phyloP scores from a whole-genome alignment of 1,140 invertebrate species.

The Drosophila willistoni region DNA sequence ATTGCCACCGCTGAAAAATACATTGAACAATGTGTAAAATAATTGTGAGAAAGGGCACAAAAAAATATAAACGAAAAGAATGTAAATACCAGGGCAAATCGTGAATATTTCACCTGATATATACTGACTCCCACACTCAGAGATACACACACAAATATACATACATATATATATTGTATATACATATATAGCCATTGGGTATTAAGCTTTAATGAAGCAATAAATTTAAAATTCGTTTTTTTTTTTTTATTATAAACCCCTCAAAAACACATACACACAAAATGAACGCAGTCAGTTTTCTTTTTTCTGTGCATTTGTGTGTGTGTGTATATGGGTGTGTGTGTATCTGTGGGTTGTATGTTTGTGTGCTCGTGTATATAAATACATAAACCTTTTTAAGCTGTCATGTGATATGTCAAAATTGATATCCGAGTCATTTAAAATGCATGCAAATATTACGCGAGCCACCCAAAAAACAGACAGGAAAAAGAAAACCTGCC shows the following conservation, averaged over 20 bases:
- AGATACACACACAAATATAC: constrained; percentile 15
- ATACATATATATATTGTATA: constrained; percentile 2
- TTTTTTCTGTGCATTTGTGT: constrained; percentile 26
- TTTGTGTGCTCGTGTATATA: constrained; percentile 62
- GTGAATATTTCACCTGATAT: constrained; percentile 73
- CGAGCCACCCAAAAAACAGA: constrained; percentile 32
- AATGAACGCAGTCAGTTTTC: constrained; percentile 5
- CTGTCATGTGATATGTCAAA: constrained; percentile 82
- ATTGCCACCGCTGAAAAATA: background rate
- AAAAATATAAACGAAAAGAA: constrained; percentile 25
- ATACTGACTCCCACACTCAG: background rate
- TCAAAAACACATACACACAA: constrained; percentile 30
- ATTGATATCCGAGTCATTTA: constrained; percentile 81
- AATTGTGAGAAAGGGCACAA: background rate
- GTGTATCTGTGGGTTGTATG: constrained; percentile 16
- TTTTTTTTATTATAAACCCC: constrained; percentile 56
- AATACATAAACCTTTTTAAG: constrained; percentile 82
- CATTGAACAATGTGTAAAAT: constrained; percentile 15
- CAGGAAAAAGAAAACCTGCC: background rate
- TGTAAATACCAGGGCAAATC: constrained; percentile 35
- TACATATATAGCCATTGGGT: constrained; percentile 52
- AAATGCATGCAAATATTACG: constrained; percentile 79
- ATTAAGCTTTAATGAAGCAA: constrained; percentile 81
- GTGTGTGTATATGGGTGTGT: constrained; percentile 25
- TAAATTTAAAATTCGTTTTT: constrained; percentile 78